phyloP scores from a whole-genome alignment of 1,140 invertebrate species.

The Hylaeus volcanicus region DNA sequence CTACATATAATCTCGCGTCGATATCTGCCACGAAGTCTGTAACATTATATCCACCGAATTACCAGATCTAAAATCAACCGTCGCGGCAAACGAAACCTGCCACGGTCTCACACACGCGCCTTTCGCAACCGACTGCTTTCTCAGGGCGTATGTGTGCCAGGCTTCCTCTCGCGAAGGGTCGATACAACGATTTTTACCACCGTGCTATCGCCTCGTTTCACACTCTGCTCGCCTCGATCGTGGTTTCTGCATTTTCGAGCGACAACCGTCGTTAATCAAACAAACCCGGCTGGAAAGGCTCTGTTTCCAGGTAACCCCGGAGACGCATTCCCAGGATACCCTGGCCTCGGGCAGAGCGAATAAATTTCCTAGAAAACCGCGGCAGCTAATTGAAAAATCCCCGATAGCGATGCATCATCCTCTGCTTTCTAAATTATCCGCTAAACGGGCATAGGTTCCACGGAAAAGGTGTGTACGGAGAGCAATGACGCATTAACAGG shows the following conservation, averaged over 20 bases:
- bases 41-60: too few relatives aligned
- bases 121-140: too few relatives aligned
- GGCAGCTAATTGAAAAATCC: conserved; percentile 48
- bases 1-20: too few relatives aligned
- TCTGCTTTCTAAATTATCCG: conserved; percentile 23
- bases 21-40: too few relatives aligned
- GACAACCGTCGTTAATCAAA: conserved; percentile 37
- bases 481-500: conserved; percentile 48
- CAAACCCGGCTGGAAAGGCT: not conserved
- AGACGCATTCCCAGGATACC: conserved; percentile 11
- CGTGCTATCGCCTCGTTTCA: not conserved
- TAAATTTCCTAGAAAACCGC: conserved; percentile 47
- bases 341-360: not conserved
- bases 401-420: conserved; percentile 45
- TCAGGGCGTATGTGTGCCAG: too few relatives aligned
- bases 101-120: too few relatives aligned
- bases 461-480: conserved; percentile 25
- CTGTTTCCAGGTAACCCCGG: too few relatives aligned
- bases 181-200: too few relatives aligned
- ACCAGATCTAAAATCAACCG: too few relatives aligned
- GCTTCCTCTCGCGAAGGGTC: too few relatives aligned
- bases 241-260: conserved; percentile 7
- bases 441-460: not conserved
- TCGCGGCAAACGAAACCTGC: too few relatives aligned
- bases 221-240: not conserved